Evolutionary conservation across 2,888 invertebrate species (phyloP), one percentile per base, ranked within the genome.

Genomic region (Epirrita christyi): DNA sequence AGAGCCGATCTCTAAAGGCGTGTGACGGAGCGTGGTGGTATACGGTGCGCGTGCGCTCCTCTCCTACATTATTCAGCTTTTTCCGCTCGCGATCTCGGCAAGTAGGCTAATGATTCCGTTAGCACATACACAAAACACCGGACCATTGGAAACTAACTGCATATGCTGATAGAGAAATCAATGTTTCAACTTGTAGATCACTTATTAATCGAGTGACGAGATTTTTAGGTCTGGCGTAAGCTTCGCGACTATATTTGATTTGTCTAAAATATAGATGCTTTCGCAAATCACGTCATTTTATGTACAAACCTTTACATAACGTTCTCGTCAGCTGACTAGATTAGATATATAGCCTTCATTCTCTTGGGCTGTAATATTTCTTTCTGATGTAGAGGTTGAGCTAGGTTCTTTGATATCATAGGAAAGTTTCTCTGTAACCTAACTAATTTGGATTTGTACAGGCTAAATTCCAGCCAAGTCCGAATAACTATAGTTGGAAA

Each of bases 41-140:
- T 71, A 70, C 61, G 71, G 37, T 34, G 48, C 73, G 72, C 69
- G 64, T 67, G 70, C 66, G 67, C 73, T 68, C 53, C 64, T 68
- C 72, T 75, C 68, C 73, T 80, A 75, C 80, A 86, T 86, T 83
- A 88, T 88, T 85, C 86, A 84, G 75, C 80, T 87, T 88, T 86
- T 88, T 88, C 81, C 83, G 82, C 83, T 80, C 83, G 82, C 78
- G 76, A 82, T 85, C 80, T 73, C 73, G 64, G 67, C 80, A 90
- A 84, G 81, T 88, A 78, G 91, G 88, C 85, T 89, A 88, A 85
- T 86, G 88, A 88, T 86, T 84, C 88, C 91, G 90, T 89, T 90
- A 89, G 81, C 83, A 78, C 84, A 85, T 86, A 83, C 83, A 88
- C 85, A 84, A 86, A 88, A 88, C 86, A 86, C 71, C 72, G 73